phyloP scores from a whole-genome alignment of 2,888 invertebrate genomes.

The Euspilapteryx auroguttella region DNA sequence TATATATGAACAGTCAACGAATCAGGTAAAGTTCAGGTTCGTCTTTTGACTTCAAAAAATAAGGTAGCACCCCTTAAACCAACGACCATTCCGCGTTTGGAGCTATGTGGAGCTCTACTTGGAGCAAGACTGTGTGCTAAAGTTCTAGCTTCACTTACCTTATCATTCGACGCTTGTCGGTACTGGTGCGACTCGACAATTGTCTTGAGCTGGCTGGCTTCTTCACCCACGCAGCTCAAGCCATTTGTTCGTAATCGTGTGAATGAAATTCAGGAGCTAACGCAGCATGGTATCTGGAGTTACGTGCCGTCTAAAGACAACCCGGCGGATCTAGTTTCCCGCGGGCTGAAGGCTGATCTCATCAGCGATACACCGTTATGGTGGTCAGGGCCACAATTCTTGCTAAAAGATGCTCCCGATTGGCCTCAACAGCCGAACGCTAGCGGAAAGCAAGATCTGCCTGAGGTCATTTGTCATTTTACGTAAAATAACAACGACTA shows the following conservation, averaged over 20 bases:
- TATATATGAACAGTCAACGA: constrained; percentile 5
- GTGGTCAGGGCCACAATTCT: constrained; percentile 10
- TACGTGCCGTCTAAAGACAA: constrained; percentile 9
- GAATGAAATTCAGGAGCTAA: constrained; percentile 6
- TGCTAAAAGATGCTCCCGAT: too few relatives aligned
- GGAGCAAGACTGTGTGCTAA: constrained; percentile 5
- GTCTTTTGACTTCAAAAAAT: constrained; percentile 5
- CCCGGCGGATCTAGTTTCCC: constrained; percentile 9
- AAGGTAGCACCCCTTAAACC: constrained; percentile 6
- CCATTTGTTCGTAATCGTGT: constrained; percentile 6
- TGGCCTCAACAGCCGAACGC: too few relatives aligned
- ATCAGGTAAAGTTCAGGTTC: constrained; percentile 2
- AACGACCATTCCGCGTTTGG: constrained; percentile 5
- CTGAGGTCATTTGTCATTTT: too few relatives aligned
- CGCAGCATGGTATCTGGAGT: constrained; percentile 5
- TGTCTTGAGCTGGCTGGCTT: constrained; percentile 11
- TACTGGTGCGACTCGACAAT: constrained; percentile 14
- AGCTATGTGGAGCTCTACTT: constrained; percentile 4
- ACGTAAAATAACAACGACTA: too few relatives aligned
- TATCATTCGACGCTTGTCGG: constrained; percentile 1
- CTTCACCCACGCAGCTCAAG: constrained; percentile 8
- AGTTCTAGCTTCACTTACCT: constrained; percentile 1
- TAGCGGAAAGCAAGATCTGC: too few relatives aligned
- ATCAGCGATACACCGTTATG: constrained; percentile 5
- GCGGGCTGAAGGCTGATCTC: constrained; percentile 7